phyloP scores from a whole-genome alignment of 2,888 invertebrate genomes.

The Cephus nigrinus region DNA sequence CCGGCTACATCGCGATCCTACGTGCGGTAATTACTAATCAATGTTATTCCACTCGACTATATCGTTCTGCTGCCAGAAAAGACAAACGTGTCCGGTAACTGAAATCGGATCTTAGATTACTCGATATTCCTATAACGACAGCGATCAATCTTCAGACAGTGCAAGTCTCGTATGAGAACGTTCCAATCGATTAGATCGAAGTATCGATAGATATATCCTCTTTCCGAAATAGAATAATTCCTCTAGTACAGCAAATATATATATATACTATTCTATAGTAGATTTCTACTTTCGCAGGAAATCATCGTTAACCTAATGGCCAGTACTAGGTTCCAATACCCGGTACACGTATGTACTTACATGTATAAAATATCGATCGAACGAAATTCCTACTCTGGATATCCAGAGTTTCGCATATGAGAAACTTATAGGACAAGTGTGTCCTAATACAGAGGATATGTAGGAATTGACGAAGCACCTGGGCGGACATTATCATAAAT shows the following conservation, averaged over 20 bases:
- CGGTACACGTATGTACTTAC: too few species aligned
- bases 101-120: slow-evolving; percentile 36
- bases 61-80: slow-evolving; percentile 32
- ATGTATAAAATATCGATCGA: background rate
- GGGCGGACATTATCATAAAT: background rate
- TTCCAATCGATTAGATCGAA: background rate
- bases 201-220: background rate
- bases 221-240: background rate
- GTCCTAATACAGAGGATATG: background rate
- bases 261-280: background rate
- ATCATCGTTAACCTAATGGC: background rate
- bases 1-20: slow-evolving; percentile 51
- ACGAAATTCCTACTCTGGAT: background rate
- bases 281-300: background rate
- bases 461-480: background rate
- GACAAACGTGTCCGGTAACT: slow-evolving; percentile 41
- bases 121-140: slow-evolving; percentile 28
- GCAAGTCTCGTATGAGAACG: background rate
- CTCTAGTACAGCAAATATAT: background rate
- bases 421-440: background rate
- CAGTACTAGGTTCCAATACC: background rate
- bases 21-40: slow-evolving; percentile 62
- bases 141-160: background rate
- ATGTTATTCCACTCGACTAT: slow-evolving; percentile 42
- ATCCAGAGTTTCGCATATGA: background rate